A percentile compares a stretch with the other conserved stretches of the same genome.
Evolutionary conservation across 2,113 vertebrate genomes (phyloP).

Genomic region (Hippocampus comes): DNA sequence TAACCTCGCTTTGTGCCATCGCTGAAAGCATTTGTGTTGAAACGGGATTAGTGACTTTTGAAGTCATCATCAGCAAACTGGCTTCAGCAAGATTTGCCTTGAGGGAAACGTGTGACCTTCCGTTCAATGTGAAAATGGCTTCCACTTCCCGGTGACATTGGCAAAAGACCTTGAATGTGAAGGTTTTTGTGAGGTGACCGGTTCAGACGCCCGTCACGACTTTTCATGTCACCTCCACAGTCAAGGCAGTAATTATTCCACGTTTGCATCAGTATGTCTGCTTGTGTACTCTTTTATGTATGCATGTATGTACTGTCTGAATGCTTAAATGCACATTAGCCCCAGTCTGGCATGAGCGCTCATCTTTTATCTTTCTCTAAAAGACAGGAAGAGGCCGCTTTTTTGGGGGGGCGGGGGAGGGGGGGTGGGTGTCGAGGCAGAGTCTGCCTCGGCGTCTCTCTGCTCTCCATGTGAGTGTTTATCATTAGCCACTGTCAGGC

Average conservation of each 20-base stretch:
- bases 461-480: constrained; percentile 67
- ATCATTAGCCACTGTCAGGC: constrained; percentile 67
- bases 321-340: constrained; percentile 68
- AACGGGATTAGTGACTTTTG: not conserved
- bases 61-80: not conserved
- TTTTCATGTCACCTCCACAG: constrained; percentile 44
- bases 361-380: constrained; percentile 58
- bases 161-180: not conserved
- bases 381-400: constrained; percentile 50
- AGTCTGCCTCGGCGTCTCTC: constrained; percentile 59
- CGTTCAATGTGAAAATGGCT: not conserved
- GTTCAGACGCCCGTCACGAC: not conserved
- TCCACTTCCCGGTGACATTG: not conserved
- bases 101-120: not conserved
- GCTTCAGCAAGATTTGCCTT: not conserved
- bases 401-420: not conserved
- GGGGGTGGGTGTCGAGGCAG: constrained; percentile 29
- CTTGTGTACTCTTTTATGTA: constrained; percentile 59
- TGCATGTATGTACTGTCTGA: constrained; percentile 55
- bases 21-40: not conserved
- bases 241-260: constrained; percentile 65
- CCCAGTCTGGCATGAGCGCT: constrained; percentile 32
- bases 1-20: not conserved
- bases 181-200: not conserved
- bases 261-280: constrained; percentile 67